Evolutionary conservation across 1,140 invertebrate genomes (phyloP).

Genomic region (Pogonomyrmex barbatus): DNA sequence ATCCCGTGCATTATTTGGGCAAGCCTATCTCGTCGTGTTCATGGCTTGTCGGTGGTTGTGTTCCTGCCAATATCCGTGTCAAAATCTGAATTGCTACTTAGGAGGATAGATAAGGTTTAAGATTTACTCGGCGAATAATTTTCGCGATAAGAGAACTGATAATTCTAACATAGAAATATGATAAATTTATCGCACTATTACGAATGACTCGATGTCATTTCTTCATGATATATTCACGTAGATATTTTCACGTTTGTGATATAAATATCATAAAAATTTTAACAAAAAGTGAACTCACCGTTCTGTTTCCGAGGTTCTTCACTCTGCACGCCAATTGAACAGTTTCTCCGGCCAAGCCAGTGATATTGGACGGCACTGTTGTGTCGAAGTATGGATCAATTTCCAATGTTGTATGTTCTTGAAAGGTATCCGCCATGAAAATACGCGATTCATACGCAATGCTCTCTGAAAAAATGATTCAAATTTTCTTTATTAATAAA

Average conservation of each 20-base stretch:
- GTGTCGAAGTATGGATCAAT: conserved; percentile 87
- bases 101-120: background rate
- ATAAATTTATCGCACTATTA: background rate
- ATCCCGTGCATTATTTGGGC: conserved; percentile 27
- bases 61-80: conserved; percentile 46
- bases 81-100: conserved; percentile 28
- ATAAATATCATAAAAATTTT: background rate
- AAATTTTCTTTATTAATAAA: background rate
- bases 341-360: conserved; percentile 88
- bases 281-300: conserved; percentile 83
- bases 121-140: conserved; percentile 5
- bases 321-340: conserved; percentile 88
- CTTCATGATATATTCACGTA: background rate
- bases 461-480: conserved; percentile 61
- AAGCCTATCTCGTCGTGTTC: conserved; percentile 46
- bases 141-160: background rate
- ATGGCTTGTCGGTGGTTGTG: conserved; percentile 36
- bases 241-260: background rate
- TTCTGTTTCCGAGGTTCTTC: conserved; percentile 88
- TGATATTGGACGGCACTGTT: conserved; percentile 86
- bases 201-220: background rate
- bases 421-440: conserved; percentile 17
- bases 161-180: background rate
- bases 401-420: conserved; percentile 89
- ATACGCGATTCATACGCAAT: conserved; percentile 34